Evolutionary conservation across 2,888 invertebrate genomes (phyloP).

Genomic region (Troides oblongomaculatus): DNA sequence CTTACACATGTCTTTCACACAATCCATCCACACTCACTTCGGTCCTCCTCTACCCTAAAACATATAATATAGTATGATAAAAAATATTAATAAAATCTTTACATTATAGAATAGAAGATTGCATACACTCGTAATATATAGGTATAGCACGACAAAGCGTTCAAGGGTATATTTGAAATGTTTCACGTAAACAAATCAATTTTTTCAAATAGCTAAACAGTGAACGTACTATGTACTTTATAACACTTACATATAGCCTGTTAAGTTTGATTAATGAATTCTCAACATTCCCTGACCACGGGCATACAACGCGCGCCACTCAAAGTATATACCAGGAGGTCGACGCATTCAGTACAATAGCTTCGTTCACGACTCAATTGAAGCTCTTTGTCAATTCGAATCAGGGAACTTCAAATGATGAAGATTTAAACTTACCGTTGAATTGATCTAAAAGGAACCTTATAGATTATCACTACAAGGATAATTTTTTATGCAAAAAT

Average conservation of each 20-base stretch:
- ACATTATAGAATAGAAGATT: too few relatives aligned
- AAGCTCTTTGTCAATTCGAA: conserved; percentile 39
- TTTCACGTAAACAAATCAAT: too few relatives aligned
- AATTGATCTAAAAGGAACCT: conserved; percentile 3
- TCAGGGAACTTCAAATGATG: conserved; percentile 3
- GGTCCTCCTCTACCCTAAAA: too few relatives aligned
- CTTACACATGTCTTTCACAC: too few relatives aligned
- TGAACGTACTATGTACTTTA: background rate
- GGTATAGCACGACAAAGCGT: too few relatives aligned
- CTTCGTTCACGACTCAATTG: conserved; percentile 64
- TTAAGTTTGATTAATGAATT: conserved; percentile 23
- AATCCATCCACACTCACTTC: too few relatives aligned
- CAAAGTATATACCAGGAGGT: background rate
- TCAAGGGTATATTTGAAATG: too few relatives aligned
- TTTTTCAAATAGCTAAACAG: too few relatives aligned
- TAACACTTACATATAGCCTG: conserved; percentile 10
- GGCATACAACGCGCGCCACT: background rate
- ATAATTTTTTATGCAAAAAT: background rate
- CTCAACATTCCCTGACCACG: conserved; percentile 8
- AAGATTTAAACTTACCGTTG: background rate
- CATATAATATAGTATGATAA: too few relatives aligned
- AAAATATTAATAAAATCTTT: too few relatives aligned
- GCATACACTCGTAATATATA: too few relatives aligned
- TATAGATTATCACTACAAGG: background rate
- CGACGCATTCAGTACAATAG: conserved; percentile 45